Percentiles rank a stretch among this genome's conserved stretches.
These are phyloP conservation scores for Sminthurides aquaticus DNA, from an alignment of 2,888 invertebrate species.

Conservation along the genomic window DNA sequence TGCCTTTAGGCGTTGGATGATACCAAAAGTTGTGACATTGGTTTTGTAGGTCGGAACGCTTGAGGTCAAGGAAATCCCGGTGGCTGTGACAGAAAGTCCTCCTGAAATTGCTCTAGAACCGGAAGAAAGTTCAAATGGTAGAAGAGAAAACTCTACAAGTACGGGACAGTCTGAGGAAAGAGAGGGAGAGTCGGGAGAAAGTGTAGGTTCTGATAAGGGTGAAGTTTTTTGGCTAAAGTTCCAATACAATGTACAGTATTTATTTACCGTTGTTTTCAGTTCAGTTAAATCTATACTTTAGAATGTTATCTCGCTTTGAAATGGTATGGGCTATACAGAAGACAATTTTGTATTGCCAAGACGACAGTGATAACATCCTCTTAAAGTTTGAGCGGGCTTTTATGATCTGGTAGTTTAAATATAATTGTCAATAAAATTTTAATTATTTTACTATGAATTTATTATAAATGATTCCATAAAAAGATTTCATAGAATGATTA, in stretches of 20 bases:
- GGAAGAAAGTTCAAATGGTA: not conserved
- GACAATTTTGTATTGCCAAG: no score
- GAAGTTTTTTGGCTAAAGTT: not conserved
- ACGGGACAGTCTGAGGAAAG: not conserved
- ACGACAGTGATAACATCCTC: no score
- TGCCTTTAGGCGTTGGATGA: not conserved
- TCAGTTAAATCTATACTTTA: conserved; percentile 2
- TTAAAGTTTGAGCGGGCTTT: no score
- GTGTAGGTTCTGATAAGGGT: no score
- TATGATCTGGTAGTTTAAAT: no score
- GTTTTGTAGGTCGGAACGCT: conserved; percentile 28
- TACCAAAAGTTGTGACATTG: no score
- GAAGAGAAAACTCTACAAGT: not conserved
- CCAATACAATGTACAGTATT: conserved; percentile 5
- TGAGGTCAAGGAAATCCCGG: conserved; percentile 12
- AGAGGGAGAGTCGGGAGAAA: no score
- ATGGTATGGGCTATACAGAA: no score
- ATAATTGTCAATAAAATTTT: not conserved
- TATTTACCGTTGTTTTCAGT: conserved; percentile 5
- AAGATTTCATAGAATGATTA: no score
- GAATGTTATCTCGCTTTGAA: no score
- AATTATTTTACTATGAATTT: no score
- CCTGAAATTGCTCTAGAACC: not conserved
- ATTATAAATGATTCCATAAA: no score
- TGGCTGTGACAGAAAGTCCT: not conserved